A percentile compares a stretch with the other conserved stretches of the same genome.
These are phyloP conservation scores for Aricia agestis DNA, from an alignment of 1,140 invertebrate genomes.

Conservation along the genomic window DNA sequence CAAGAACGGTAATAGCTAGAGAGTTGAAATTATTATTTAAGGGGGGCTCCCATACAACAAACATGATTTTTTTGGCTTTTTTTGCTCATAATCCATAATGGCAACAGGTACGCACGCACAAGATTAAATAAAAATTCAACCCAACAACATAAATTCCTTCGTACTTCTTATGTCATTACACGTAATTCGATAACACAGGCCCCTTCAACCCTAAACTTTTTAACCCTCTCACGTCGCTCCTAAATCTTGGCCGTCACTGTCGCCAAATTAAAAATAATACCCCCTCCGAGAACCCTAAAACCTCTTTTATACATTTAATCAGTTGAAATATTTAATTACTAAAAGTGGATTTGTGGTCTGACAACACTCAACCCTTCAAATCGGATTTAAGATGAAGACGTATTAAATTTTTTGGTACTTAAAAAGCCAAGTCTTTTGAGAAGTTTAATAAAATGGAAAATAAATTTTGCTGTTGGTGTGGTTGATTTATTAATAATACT, in stretches of 20 bases:
- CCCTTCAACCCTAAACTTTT: conserved; percentile 48
- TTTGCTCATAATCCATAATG: too few relatives aligned
- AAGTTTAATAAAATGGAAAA: too few relatives aligned
- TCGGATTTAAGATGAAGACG: conserved; percentile 29
- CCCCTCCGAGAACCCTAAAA: conserved; percentile 43
- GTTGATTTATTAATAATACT: too few relatives aligned
- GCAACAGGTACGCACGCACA: too few relatives aligned
- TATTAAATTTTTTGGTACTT: background rate
- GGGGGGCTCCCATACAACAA: too few relatives aligned
- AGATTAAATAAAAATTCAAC: background rate
- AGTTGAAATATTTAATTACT: conserved; percentile 72
- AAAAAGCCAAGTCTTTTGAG: background rate
- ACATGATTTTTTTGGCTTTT: too few relatives aligned
- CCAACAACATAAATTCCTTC: background rate
- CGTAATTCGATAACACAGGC: conserved; percentile 46
- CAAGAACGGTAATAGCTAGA: too few relatives aligned
- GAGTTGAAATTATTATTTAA: too few relatives aligned
- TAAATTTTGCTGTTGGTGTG: too few relatives aligned
- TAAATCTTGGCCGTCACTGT: conserved; percentile 47
- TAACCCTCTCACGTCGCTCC: conserved; percentile 48
- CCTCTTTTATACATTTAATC: conserved; percentile 59
- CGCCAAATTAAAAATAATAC: conserved; percentile 68
- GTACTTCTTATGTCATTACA: conserved; percentile 60
- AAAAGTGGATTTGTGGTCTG: conserved; percentile 43
- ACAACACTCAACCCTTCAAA: conserved; percentile 48